These are phyloP conservation scores for Octomys mimax DNA, from an alignment of 2,797 vertebrate genomes.

Conservation along the genomic window DNA sequence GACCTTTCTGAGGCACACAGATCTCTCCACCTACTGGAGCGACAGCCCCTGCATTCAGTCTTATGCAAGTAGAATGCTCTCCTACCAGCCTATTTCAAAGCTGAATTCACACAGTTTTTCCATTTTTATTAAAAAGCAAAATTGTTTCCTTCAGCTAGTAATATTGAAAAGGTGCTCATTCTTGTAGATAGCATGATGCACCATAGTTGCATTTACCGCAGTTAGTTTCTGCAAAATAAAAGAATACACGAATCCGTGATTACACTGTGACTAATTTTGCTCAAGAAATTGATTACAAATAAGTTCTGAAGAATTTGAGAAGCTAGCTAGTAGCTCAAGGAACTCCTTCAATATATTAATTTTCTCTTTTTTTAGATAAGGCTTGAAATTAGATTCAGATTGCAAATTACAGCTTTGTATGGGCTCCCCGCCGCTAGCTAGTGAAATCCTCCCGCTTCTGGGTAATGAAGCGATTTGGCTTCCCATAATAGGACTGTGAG, in stretches of 20 bases:
- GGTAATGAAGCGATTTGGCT: slow-evolving; percentile 89
- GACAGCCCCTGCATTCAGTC: slow-evolving; percentile 68
- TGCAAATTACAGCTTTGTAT: slow-evolving; percentile 89
- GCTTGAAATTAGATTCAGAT: slow-evolving; percentile 90
- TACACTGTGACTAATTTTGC: slow-evolving; percentile 85
- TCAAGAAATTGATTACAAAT: slow-evolving; percentile 80
- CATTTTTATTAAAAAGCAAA: slow-evolving; percentile 73
- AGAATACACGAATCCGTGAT: slow-evolving; percentile 80
- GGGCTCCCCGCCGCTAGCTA: slow-evolving; percentile 85
- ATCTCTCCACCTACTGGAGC: neutral
- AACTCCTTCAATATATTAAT: slow-evolving; percentile 87
- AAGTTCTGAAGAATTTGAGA: slow-evolving; percentile 82
- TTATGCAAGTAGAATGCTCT: slow-evolving; percentile 39
- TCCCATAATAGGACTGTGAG: slow-evolving; percentile 85
- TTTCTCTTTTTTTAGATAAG: slow-evolving; percentile 87
- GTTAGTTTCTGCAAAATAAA: slow-evolving; percentile 78
- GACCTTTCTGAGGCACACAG: neutral
- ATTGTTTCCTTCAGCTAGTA: slow-evolving; percentile 73
- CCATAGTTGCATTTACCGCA: slow-evolving; percentile 63
- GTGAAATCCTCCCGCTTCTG: slow-evolving; percentile 87
- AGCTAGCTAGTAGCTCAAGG: slow-evolving; percentile 72
- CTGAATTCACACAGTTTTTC: slow-evolving; percentile 70
- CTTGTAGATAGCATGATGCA: slow-evolving; percentile 70
- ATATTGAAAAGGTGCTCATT: slow-evolving; percentile 73
- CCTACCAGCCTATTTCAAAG: slow-evolving; percentile 54